phyloP scores from a whole-genome alignment of 2,113 vertebrate species.

The Phylloscopus trochilus region DNA sequence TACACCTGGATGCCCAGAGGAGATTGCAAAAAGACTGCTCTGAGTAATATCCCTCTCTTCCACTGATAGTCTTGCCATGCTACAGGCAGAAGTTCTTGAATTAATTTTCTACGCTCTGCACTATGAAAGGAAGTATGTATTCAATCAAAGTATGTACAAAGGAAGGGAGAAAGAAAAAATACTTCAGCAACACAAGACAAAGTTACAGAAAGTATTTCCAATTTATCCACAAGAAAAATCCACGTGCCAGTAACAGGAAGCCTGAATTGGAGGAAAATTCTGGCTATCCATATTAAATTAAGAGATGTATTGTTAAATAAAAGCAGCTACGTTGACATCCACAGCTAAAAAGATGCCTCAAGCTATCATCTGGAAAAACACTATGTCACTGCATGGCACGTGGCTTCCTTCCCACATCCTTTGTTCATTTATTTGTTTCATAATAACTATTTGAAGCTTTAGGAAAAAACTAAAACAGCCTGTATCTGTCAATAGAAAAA shows the following conservation, averaged over 20 bases:
- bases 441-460: background rate
- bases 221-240: background rate
- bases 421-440: constrained; percentile 21
- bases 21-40: background rate
- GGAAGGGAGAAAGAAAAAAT: background rate
- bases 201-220: background rate
- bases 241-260: constrained; percentile 1
- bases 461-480: background rate
- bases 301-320: constrained; percentile 9
- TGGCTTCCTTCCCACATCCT: constrained; percentile 29
- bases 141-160: background rate
- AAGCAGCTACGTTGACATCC: background rate
- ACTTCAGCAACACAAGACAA: background rate
- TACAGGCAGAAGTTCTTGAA: background rate
- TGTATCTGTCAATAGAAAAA: background rate
- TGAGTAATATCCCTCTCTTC: background rate
- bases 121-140: background rate
- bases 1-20: background rate
- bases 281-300: background rate
- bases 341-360: constrained; percentile 20
- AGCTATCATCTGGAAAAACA: constrained; percentile 41
- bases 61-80: background rate
- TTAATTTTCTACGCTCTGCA: background rate
- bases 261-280: background rate
- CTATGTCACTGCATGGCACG: background rate